Evolutionary conservation across 2,797 vertebrate species (phyloP), one percentile per base, ranked within the genome.

Genomic region (Aselliscus stoliczkanus): DNA sequence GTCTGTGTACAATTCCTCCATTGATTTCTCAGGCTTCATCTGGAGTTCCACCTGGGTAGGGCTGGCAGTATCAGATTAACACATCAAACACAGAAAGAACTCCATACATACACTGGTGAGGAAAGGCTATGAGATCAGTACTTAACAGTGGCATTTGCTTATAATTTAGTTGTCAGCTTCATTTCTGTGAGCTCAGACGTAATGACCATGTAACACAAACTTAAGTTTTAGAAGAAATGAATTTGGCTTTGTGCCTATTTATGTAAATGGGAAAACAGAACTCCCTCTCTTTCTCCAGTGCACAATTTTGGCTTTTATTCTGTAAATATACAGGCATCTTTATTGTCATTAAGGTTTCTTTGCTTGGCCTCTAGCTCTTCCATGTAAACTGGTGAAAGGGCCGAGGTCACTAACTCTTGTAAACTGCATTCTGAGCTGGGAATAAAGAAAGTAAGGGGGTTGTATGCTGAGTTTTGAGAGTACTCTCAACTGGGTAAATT

Each of bases 111-210:
- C 44, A 60, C 0, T 1, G 12, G 27, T 29, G 73, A 92, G 85
- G 79, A 95, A 95, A 88, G 77, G 69, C 88, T 65, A 23, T 56
- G 65, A 75, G 69, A 75, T 54, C 13, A 0, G 42, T 77, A 65
- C 84, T 95, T 83, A 85, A 25, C 44, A n/a, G 23, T 77, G 77
- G 93, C 58, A 90, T 93, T 70, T 70, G 82, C 39, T 89, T 82
- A 21, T 97, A 93, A 97, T 95, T 97, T 96, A 93, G 39, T 75
- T 93, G 88, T 95, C 90, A 89, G 1, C 58, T 93, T 93, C 54
- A 94, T 83, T 94, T 90, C 47, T 94, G 64, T 56, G 56, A 93
- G 73, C 73, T 96, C 73, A 93, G 58, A 65, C 69, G 91, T 95
- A 96, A 97, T 85, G 88, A 50, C 39, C 85, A 80, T 80, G 58